Conservation (phyloP, 2,113 vertebrate genomes). For the Centropus unirufus region DNA sequence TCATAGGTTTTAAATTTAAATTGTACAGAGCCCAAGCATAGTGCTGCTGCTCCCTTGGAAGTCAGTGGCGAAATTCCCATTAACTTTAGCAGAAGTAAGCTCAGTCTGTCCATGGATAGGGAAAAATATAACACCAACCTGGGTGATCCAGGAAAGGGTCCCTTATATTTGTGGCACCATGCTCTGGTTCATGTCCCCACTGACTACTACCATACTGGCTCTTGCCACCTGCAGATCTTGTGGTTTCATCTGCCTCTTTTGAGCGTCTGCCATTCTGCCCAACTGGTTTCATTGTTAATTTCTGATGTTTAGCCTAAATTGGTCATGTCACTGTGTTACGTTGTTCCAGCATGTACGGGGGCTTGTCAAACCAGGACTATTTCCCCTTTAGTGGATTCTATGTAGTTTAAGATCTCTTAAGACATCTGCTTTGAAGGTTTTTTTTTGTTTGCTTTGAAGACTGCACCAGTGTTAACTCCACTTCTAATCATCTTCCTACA, state of each 20-base stretch:
- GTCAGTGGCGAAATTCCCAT: conserved; percentile 34
- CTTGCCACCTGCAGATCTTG: not conserved
- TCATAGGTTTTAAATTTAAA: conserved; percentile 54
- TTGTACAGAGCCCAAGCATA: conserved; percentile 23
- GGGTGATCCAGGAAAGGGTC: not conserved
- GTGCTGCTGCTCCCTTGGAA: conserved; percentile 33
- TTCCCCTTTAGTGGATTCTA: not conserved
- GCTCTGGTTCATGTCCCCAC: not conserved
- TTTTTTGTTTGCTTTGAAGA: not conserved
- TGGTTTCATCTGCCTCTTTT: not conserved
- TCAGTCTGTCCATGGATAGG: not conserved
- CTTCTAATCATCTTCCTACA: not conserved
- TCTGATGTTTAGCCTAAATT: not conserved
- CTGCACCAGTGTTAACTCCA: not conserved
- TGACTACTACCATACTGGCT: not conserved
- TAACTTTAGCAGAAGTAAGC: not conserved
- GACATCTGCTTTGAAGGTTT: not conserved
- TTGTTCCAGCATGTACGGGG: not conserved
- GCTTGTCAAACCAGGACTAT: not conserved
- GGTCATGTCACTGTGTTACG: not conserved
- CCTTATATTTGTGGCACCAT: not conserved
- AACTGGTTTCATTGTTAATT: not conserved
- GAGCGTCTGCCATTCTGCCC: not conserved
- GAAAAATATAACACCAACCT: not conserved
- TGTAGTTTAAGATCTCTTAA: not conserved